Conservation (phyloP, 2,797 vertebrate species). For the Propithecus deckenii region DNA sequence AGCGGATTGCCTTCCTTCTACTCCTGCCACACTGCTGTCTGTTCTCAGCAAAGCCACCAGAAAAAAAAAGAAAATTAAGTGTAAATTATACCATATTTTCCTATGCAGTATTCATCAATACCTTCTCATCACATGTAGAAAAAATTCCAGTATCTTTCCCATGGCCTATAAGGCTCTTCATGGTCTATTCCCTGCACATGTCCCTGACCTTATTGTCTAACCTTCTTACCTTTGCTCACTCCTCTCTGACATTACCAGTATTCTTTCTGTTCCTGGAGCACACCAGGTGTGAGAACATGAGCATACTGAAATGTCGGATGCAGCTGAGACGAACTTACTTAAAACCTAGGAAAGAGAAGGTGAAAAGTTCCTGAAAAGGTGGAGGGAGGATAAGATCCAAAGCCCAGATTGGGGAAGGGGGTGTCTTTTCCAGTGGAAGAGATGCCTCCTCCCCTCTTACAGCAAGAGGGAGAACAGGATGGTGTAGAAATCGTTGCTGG, state of each 20-base stretch:
- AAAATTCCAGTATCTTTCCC: neutral
- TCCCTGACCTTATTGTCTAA: neutral
- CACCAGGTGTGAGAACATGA: neutral
- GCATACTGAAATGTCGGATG: neutral
- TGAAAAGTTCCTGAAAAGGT: neutral
- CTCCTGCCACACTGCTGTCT: neutral
- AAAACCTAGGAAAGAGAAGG: neutral
- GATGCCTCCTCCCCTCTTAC: neutral
- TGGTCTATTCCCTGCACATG: neutral
- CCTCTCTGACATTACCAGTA: neutral
- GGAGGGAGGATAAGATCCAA: neutral
- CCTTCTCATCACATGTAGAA: neutral
- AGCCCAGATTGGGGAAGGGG: neutral
- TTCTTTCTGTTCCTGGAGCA: neutral
- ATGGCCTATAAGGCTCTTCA: fast-evolving
- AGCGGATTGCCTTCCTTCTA: neutral
- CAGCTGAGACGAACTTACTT: neutral
- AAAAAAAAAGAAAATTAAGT: neutral
- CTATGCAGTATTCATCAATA: neutral
- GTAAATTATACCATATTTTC: neutral
- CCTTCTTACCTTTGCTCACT: neutral
- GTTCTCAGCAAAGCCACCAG: neutral
- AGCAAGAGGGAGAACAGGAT: neutral
- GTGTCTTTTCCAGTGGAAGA: neutral
- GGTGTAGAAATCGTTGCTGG: neutral